phyloP scores from a whole-genome alignment of 2,113 vertebrate genomes.

The Chlorodrepanis virens region DNA sequence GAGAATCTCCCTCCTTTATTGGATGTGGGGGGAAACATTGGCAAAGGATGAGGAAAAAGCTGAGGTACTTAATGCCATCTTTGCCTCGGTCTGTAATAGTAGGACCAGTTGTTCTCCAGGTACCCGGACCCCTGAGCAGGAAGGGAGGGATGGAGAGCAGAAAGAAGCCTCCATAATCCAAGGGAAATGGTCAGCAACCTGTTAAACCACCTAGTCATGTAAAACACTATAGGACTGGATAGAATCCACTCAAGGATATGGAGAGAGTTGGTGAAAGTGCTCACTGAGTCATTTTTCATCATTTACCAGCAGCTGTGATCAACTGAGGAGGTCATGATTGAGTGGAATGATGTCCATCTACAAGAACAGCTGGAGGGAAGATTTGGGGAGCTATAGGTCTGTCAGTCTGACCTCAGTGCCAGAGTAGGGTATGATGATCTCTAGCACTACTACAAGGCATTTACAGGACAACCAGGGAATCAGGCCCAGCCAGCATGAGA shows the following conservation, averaged over 20 bases:
- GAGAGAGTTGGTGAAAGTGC: background rate
- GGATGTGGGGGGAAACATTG: background rate
- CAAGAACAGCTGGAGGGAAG: background rate
- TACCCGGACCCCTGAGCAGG: background rate
- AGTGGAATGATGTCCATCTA: background rate
- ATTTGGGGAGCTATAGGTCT: background rate
- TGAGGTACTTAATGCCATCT: background rate
- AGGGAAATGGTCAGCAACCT: background rate
- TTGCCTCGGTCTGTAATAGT: background rate
- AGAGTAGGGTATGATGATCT: background rate
- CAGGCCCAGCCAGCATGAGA: background rate
- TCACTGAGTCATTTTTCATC: background rate
- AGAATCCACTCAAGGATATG: background rate
- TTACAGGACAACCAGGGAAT: background rate
- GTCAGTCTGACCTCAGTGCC: background rate
- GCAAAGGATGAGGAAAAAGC: background rate
- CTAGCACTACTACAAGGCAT: background rate
- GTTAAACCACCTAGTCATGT: background rate
- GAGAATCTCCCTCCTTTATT: background rate
- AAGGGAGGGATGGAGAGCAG: background rate
- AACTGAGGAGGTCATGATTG: background rate
- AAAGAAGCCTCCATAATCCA: background rate
- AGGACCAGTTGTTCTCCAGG: background rate
- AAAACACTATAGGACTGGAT: background rate
- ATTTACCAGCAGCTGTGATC: background rate